A percentile compares a stretch with the other conserved stretches of the same genome.
These are phyloP conservation scores for Pteruthius melanotis DNA, from an alignment of 2,113 vertebrate species.

Conservation along the genomic window DNA sequence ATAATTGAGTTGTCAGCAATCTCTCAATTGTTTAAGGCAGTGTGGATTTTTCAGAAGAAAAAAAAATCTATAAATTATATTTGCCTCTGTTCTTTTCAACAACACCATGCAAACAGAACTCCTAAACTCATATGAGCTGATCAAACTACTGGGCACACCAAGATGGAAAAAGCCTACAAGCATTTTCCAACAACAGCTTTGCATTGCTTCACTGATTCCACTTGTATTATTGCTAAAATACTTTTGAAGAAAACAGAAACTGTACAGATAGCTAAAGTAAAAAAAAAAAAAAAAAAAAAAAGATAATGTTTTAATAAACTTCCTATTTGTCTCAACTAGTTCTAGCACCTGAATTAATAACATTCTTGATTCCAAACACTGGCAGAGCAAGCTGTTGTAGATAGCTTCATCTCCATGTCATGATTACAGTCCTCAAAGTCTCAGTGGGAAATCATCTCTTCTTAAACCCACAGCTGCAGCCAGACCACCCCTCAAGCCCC, in stretches of 20 bases:
- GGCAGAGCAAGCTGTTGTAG: background rate
- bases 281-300: background rate
- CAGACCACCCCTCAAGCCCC: background rate
- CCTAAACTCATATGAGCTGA: background rate
- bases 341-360: background rate
- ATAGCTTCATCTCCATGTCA: background rate
- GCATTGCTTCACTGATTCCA: background rate
- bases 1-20: slow-evolving; percentile 22
- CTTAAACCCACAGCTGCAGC: background rate
- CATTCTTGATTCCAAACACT: background rate
- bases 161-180: background rate
- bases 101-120: background rate
- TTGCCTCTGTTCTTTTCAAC: background rate
- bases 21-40: background rate
- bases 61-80: background rate
- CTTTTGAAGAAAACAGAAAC: background rate
- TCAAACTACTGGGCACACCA: background rate
- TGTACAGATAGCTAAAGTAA: background rate
- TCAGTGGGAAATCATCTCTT: background rate
- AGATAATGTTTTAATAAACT: background rate
- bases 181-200: background rate
- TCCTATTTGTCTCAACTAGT: background rate
- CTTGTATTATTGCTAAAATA: background rate
- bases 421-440: background rate
- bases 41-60: background rate